These are phyloP conservation scores for Chelonus formosanus DNA, from an alignment of 2,888 invertebrate genomes.

Conservation along the genomic window DNA sequence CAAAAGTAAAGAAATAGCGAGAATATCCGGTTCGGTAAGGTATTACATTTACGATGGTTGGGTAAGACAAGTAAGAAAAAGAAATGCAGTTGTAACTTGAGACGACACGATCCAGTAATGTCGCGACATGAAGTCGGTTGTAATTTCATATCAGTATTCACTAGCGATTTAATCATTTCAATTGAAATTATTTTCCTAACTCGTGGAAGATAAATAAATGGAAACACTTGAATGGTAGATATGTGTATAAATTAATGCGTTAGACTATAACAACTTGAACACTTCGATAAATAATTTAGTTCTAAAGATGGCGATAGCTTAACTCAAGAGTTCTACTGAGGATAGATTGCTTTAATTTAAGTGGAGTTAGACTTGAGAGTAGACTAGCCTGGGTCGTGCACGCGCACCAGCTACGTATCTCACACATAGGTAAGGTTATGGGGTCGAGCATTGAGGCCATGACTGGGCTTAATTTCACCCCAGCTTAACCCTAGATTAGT, in stretches of 20 bases:
- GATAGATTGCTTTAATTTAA: slow-evolving; percentile 62
- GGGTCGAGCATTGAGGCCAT: slow-evolving; percentile 39
- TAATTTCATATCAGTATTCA: slow-evolving; percentile 62
- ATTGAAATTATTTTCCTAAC: slow-evolving; percentile 25
- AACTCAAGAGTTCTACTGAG: slow-evolving; percentile 51
- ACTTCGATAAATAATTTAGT: slow-evolving; percentile 44
- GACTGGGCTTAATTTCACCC: slow-evolving; percentile 54
- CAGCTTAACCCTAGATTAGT: slow-evolving; percentile 50
- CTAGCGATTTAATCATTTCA: slow-evolving; percentile 57
- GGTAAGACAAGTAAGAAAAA: slow-evolving; percentile 55
- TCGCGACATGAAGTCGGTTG: slow-evolving; percentile 46
- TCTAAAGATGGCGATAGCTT: slow-evolving; percentile 54
- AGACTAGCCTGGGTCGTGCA: slow-evolving; percentile 9
- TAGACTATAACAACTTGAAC: slow-evolving; percentile 20
- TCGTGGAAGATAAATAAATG: too few relatives aligned
- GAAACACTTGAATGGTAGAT: background rate
- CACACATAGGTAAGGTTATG: slow-evolving; percentile 42
- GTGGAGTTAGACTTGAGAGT: slow-evolving; percentile 52
- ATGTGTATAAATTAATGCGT: background rate
- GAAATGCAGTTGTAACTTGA: slow-evolving; percentile 54
- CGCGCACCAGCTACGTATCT: slow-evolving; percentile 40
- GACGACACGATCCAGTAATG: slow-evolving; percentile 56
- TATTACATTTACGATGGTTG: slow-evolving; percentile 14
- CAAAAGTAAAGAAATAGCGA: background rate
- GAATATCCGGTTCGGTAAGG: slow-evolving; percentile 14